Evolutionary conservation across 2,888 invertebrate species (phyloP).

Genomic region (Crematogaster levior): DNA sequence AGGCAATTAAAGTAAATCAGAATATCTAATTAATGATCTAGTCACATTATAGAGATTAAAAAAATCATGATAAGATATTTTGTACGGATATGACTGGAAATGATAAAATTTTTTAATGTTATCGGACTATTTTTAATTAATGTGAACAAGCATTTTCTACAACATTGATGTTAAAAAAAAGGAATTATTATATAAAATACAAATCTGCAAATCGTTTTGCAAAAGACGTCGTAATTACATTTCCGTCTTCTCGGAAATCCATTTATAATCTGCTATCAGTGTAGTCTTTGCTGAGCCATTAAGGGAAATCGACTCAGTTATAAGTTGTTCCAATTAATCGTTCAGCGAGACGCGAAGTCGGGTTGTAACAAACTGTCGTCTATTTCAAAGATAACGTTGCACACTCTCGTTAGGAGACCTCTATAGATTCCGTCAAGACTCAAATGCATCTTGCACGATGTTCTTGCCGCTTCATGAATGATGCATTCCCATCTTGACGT

Average conservation of each 20-base stretch:
- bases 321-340: conserved; percentile 29
- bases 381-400: conserved; percentile 30
- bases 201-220: not conserved
- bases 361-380: conserved; percentile 25
- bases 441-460: conserved; percentile 21
- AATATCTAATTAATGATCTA: conserved; percentile 32
- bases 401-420: conserved; percentile 30
- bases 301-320: conserved; percentile 24
- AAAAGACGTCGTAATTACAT: not conserved
- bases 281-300: not conserved
- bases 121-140: not conserved
- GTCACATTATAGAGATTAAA: not conserved
- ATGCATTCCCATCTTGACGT: conserved; percentile 49
- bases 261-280: not conserved
- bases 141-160: not conserved
- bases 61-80: conserved; percentile 18
- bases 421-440: conserved; percentile 34
- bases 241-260: not conserved
- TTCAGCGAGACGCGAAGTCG: not conserved
- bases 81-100: not conserved
- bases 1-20: conserved; percentile 43
- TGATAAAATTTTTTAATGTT: conserved; percentile 3
- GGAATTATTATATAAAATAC: not conserved
- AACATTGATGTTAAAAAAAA: not conserved
- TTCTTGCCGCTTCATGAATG: conserved; percentile 52